Percentiles rank a stretch among this genome's conserved stretches.
Conservation (phyloP, 2,888 invertebrate species). For the Agrypnus murinus region DNA sequence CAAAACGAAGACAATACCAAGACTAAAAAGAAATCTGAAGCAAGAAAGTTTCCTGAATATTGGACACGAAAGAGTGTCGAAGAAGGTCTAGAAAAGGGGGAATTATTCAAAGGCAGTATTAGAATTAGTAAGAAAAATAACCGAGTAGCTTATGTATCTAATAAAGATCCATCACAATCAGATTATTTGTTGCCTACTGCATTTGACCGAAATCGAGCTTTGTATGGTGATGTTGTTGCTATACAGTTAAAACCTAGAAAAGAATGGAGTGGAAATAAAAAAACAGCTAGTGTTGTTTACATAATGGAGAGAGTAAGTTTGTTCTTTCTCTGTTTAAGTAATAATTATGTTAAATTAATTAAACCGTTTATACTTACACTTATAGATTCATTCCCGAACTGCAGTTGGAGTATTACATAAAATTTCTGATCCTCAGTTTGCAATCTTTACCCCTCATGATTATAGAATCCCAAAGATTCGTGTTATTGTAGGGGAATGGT, state of each 20-base stretch:
- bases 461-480: slow-evolving; percentile 84
- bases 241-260: slow-evolving; percentile 72
- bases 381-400: slow-evolving; percentile 79
- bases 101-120: slow-evolving; percentile 80
- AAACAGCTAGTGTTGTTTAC: slow-evolving; percentile 81
- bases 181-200: slow-evolving; percentile 85
- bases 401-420: slow-evolving; percentile 82
- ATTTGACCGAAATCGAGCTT: slow-evolving; percentile 84
- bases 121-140: slow-evolving; percentile 89
- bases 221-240: slow-evolving; percentile 89
- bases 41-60: slow-evolving; percentile 71
- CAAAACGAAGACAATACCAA: too few species aligned
- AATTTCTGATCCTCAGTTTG: slow-evolving; percentile 76
- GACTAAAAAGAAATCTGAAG: neutral
- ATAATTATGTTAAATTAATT: neutral
- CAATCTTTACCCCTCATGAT: slow-evolving; percentile 85
- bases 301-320: slow-evolving; percentile 77
- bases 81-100: slow-evolving; percentile 76
- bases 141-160: slow-evolving; percentile 86
- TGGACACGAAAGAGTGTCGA: slow-evolving; percentile 73
- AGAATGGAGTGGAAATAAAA: slow-evolving; percentile 69
- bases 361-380: neutral
- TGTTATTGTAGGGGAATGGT: slow-evolving; percentile 74
- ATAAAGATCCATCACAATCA: slow-evolving; percentile 75
- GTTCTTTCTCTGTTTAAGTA: neutral